These are phyloP conservation scores for Agonopterix arenella DNA, from an alignment of 2,888 invertebrate species.

Conservation along the genomic window DNA sequence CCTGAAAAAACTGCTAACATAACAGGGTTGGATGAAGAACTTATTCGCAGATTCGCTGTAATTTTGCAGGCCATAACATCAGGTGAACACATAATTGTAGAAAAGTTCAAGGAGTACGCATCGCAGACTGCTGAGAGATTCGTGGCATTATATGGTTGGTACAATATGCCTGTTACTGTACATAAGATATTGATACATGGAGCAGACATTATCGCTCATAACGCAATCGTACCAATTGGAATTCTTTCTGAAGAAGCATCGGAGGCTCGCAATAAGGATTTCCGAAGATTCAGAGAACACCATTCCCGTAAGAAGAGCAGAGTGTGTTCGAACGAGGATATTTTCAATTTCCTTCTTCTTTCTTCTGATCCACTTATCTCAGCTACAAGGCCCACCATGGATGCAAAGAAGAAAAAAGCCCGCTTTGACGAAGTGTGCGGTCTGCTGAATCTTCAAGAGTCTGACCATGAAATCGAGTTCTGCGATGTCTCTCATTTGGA, in stretches of 20 bases:
- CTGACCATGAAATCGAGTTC: not conserved
- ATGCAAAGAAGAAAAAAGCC: not conserved
- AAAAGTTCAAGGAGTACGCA: constrained; percentile 12
- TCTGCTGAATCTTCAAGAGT: not conserved
- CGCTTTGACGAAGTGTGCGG: not conserved
- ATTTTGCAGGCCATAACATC: constrained; percentile 14
- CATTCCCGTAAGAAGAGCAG: constrained; percentile 7
- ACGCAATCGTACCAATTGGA: constrained; percentile 12
- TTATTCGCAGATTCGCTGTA: constrained; percentile 11
- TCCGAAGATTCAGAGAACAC: constrained; percentile 6
- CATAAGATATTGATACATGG: constrained; percentile 14
- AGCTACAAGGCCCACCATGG: not conserved
- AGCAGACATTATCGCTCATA: constrained; percentile 10
- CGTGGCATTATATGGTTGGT: constrained; percentile 14
- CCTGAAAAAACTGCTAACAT: constrained; percentile 15
- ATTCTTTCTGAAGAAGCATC: constrained; percentile 12
- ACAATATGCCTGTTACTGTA: constrained; percentile 13
- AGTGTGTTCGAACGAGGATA: constrained; percentile 5
- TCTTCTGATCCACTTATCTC: constrained; percentile 6
- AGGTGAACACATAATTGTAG: constrained; percentile 4
- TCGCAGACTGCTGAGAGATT: constrained; percentile 10
- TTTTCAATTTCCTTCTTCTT: constrained; percentile 7
- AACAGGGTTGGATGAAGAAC: constrained; percentile 3
- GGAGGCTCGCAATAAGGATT: constrained; percentile 12
- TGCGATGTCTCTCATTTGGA: not conserved